Base-by-base conservation (phyloP, 2,888 invertebrate species). In the Nephrocerus scutellatus region DNA sequence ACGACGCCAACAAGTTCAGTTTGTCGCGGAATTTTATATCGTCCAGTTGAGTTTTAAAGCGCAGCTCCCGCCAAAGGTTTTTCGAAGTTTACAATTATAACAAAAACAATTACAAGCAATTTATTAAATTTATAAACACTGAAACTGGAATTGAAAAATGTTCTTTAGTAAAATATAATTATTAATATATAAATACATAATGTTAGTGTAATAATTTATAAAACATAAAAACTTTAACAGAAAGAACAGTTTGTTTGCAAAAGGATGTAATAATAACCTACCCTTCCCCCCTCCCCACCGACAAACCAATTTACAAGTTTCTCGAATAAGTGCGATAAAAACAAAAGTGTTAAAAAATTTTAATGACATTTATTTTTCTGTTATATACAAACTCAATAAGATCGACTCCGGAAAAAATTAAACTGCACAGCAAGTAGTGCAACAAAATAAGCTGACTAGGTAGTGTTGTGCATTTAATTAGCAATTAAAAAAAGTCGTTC, bases 21-120 rank as follows among this genome's bases (percentile, higher is more conserved):
- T 55, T 51, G 54, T 54, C 62, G 62, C 60, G 54, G 59, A 54
- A 50, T 54, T 51, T 57, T 55, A 60, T 52, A 62, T 56, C 60
- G 63, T 56, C 63, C 60, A 54, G 62, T 62, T 53, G 48, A 52
- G 55, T 58, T 54, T 51, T 50, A 41, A 43, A 30, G 28, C 34
- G 30, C 25, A 19, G 18, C 20, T 29, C 6, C 23, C 12, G 18
- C 31, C 12, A n/a, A n/a, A n/a, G n/a, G 48, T 23, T 30, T 30
- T 18, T 15, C 18, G 16, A 24, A 18, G 25, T 14, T 19, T 18
- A 22, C 23, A n/a, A 34, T 22, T 21, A 29, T 32, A 39, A 37
- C 26, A 37, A 18, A 16, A 34, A 37, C 30, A 20, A 35, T 12
- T 7, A 6, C 12, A n/a, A n/a, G n/a, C n/a, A 46, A 23, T 30